phyloP scores from a whole-genome alignment of 2,113 vertebrate species.

The Ophthalmolycus amberensis region DNA sequence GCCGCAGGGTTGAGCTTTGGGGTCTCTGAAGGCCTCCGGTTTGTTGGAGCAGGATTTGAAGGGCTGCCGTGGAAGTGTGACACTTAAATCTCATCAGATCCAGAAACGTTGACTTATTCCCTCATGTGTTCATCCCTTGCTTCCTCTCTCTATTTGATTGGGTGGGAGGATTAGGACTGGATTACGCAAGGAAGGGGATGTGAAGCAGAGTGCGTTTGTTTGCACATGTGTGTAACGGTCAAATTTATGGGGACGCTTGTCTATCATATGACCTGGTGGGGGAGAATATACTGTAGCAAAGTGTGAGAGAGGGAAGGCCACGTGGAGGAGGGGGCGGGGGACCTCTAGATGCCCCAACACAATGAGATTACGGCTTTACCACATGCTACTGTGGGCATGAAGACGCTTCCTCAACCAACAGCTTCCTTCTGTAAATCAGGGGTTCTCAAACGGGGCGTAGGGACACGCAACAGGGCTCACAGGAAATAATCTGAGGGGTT shows the following conservation, averaged over 20 bases:
- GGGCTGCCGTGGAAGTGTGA: slow-evolving; percentile 28
- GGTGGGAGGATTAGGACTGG: slow-evolving; percentile 67
- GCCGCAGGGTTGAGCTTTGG: slow-evolving; percentile 10
- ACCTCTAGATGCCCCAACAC: slow-evolving; percentile 36
- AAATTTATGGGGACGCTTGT: not conserved
- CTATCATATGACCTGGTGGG: not conserved
- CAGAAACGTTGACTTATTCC: slow-evolving; percentile 45
- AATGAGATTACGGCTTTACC: slow-evolving; percentile 63
- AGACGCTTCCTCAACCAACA: not conserved
- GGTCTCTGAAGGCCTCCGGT: slow-evolving; percentile 15
- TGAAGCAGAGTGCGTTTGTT: slow-evolving; percentile 11
- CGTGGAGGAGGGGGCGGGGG: not conserved
- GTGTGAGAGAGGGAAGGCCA: not conserved
- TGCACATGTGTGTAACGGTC: slow-evolving; percentile 39
- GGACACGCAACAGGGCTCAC: no score
- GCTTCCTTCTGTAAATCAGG: not conserved
- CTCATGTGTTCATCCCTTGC: slow-evolving; percentile 54
- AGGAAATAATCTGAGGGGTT: not conserved
- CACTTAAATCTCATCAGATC: slow-evolving; percentile 50
- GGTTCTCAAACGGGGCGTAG: not conserved
- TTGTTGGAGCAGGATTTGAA: slow-evolving; percentile 37
- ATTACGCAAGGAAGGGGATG: slow-evolving; percentile 56
- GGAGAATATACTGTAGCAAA: not conserved
- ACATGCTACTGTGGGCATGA: slow-evolving; percentile 18
- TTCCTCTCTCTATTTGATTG: slow-evolving; percentile 62